Base-by-base conservation (phyloP, 2,797 vertebrate species). In the Bucorvus abyssinicus region DNA sequence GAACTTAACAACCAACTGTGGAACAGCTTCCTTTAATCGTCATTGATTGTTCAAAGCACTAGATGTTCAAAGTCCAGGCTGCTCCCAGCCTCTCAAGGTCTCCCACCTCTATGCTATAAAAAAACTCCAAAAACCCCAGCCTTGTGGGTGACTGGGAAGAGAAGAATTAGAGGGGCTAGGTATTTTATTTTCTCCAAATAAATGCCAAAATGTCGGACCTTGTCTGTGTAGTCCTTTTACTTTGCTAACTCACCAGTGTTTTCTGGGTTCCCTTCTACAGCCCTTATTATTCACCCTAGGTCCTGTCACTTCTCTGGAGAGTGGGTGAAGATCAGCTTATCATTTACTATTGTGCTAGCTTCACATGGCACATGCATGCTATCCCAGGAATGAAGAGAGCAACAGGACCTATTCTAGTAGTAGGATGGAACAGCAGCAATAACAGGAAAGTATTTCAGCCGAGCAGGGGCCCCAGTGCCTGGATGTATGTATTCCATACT, bases 11-110 rank as follows among this genome's bases (percentile, higher is more conserved):
- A 24, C 10, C 2, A 3, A 42, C 64, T 83, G 42, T 36, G 68
- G 64, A 91, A 76, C 71, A 83, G 53, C 52, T 75, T 85, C 64
- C 64, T 89, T 80, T 64, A 77, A 77, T 74, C 49, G 80, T 24
- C 12, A 24, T 68, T 57, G 56, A 67, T 50, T n/a, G 10, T 34
- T 40, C 38, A 40, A 40, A 40, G 45, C 83, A 81, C 65, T 34
- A 86, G 73, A 45, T 3, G 0, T 52, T 83, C 9, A 32, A 60
- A 74, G 50, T 26, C 12, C 68, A 67, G 36, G 55, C 44, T 40
- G 36, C 49, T 77, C 32, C 42, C n/a, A 64, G 73, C 47, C 13
- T 42, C 57, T 47, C 27, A 47, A 38, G 23, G 27, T 61, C 11
- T 69, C 32, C 24, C 32, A 38, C 8, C 3, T 20, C 61, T 42